Conservation (phyloP, 2,797 vertebrate genomes). For the Triplophysa bombifrons region DNA sequence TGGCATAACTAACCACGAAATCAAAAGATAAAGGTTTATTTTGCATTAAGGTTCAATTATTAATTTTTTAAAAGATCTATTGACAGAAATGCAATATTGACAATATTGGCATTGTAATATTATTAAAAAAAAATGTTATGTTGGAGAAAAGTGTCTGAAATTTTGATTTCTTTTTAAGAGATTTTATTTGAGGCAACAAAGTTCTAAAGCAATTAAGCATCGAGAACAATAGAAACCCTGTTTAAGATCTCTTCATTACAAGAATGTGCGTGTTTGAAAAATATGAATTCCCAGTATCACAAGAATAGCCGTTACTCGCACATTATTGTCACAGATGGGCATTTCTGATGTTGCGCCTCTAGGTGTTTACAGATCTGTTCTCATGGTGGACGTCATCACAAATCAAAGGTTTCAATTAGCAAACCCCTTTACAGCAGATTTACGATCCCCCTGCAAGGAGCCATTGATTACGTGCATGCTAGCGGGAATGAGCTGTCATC, state of each 20-base stretch:
- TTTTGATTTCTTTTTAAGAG: neutral
- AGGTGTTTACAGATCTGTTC: neutral
- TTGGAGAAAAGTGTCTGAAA: neutral
- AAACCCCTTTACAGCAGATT: conserved; percentile 16
- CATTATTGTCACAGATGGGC: neutral
- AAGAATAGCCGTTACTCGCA: neutral
- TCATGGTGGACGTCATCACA: neutral
- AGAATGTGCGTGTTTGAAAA: neutral
- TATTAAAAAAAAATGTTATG: too few species aligned
- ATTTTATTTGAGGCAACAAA: neutral
- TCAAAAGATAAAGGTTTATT: too few species aligned
- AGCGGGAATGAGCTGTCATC: neutral
- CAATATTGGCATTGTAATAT: too few species aligned
- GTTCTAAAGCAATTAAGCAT: neutral
- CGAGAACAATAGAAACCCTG: neutral
- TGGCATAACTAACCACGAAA: too few species aligned
- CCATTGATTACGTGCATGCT: conserved; percentile 15
- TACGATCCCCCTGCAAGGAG: neutral
- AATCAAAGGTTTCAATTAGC: conserved; percentile 40
- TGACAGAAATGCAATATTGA: too few species aligned
- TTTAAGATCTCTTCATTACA: neutral
- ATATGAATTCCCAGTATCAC: neutral
- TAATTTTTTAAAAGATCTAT: too few species aligned
- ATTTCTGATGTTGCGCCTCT: neutral
- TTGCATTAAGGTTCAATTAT: too few species aligned